Evolutionary conservation across 2,113 vertebrate species (phyloP).

Genomic region (Gopherus flavomarginatus): DNA sequence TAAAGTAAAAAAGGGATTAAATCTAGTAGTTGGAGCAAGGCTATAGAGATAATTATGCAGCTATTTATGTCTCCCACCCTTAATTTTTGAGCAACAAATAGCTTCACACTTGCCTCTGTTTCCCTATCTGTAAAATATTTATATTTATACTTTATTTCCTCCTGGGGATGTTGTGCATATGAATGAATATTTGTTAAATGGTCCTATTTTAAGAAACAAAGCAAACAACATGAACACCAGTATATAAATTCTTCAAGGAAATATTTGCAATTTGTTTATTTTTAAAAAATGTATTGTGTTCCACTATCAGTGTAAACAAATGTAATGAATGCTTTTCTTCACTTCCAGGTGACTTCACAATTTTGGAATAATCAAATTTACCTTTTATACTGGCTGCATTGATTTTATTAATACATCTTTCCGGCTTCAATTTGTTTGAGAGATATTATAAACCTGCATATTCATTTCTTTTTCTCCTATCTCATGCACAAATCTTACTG

Average conservation of each 20-base stretch:
- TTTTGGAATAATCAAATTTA: background rate
- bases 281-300: background rate
- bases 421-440: background rate
- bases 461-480: background rate
- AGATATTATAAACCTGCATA: background rate
- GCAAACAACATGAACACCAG: background rate
- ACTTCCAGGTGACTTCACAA: background rate
- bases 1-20: background rate
- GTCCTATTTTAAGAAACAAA: background rate
- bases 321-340: background rate
- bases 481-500: background rate
- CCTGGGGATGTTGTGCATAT: background rate
- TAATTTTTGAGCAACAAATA: background rate
- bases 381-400: background rate
- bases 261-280: background rate
- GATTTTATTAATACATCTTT: background rate
- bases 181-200: background rate
- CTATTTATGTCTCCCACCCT: background rate
- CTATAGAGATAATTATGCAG: background rate
- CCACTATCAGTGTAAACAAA: background rate
- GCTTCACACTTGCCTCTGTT: constrained; percentile 5
- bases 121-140: background rate
- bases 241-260: background rate
- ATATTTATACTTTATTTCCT: background rate
- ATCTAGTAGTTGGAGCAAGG: background rate